Conservation (phyloP, 2,113 vertebrate genomes). For the Paratilapia polleni region DNA sequence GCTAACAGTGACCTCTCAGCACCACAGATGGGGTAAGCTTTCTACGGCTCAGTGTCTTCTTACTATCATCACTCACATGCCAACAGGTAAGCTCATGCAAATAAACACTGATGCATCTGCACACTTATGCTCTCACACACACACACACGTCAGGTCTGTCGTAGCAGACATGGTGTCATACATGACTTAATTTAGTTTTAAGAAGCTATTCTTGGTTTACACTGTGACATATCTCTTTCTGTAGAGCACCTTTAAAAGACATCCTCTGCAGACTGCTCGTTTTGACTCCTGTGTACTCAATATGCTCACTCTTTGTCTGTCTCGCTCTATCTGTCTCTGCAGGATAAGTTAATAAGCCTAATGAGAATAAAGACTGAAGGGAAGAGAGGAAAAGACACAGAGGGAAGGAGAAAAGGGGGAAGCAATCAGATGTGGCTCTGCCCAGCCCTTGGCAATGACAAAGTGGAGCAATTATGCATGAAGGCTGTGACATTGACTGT, state of each 20-base stretch:
- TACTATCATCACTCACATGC: conserved; percentile 41
- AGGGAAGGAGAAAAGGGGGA: conserved; percentile 37
- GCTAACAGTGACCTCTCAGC: conserved; percentile 18
- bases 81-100: conserved; percentile 5
- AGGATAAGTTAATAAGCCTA: conserved; percentile 71
- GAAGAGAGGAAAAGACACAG: conserved; percentile 21
- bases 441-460: conserved; percentile 74
- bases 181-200: conserved; percentile 17
- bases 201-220: conserved; percentile 22
- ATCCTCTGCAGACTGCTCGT: neutral
- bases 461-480: conserved; percentile 79
- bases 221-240: neutral
- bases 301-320: conserved; percentile 37
- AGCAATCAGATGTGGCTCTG: conserved; percentile 61
- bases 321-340: conserved; percentile 44
- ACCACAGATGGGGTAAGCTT: conserved; percentile 1
- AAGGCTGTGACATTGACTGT: conserved; percentile 77
- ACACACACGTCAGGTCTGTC: neutral
- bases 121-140: neutral
- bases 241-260: conserved; percentile 5
- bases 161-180: conserved; percentile 46
- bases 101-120: neutral
- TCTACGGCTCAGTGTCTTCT: conserved; percentile 39
- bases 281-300: conserved; percentile 26
- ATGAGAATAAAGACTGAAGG: conserved; percentile 64